Base-by-base conservation (phyloP, 2,888 invertebrate species). In the Cosmia pyralina region DNA sequence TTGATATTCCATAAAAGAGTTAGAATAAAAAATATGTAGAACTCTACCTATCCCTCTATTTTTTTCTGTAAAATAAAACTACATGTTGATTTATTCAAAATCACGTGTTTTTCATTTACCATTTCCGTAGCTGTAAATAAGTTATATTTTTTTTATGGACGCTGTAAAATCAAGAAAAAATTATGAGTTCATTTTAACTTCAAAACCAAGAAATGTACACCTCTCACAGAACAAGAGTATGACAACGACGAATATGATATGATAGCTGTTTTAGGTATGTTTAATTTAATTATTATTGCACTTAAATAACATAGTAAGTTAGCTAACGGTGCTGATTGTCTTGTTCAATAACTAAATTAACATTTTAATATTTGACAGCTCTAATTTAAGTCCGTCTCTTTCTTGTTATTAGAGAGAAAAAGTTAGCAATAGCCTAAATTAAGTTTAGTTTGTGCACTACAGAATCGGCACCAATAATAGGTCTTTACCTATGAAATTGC, bases 191-290 rank as follows among this genome's bases (percentile, higher is more conserved):
- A 79, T 82, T 84, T 81, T 66, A 57, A 75, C 53, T 69, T 65
- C n/a, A 34, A 64, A 55, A 60, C 66, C 53, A 67, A 57, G 59
- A 74, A 65, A 85, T 84, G 82, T 22, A 52, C 38, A 53, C 41
- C 11, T 44, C 22, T 44, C 22, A 70, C 46, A 66, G 44, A 38
- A 70, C 59, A 59, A 62, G 38, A 78, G 85, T 91, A 93, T 91
- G 91, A 92, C 82, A 88, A 93, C 28, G 28, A 28, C 28, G 28
- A 28, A 2, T 28, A 28, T 28, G 28, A 28, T 28, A 28, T 94
- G 93, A 83, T 90, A 81, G 86, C 89, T 79, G 83, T 91, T 83
- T 87, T 93, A 64, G 90, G 94, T 93, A 88, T 90, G 85, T 86
- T 48, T 75, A 22, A 13, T 22, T 7, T 50, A 28, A n/a, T 34